Evolutionary conservation across 2,888 invertebrate genomes (phyloP).

Genomic region (Euzophera pinguis): DNA sequence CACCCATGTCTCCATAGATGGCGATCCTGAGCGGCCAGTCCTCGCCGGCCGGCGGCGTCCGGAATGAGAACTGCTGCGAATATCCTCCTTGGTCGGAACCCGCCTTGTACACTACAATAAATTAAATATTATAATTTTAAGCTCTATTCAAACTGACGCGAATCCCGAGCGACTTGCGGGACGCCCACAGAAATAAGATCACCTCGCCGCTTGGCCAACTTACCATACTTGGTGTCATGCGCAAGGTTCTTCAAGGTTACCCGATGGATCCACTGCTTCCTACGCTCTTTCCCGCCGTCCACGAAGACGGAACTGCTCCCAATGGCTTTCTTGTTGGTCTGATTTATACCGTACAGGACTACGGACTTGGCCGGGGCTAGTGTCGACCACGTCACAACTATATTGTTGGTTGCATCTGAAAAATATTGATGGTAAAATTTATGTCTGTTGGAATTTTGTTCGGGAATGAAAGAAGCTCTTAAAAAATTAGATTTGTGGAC

Average conservation of each 20-base stretch:
- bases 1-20: conserved; percentile 97
- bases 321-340: conserved; percentile 72
- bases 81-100: conserved; percentile 90
- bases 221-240: conserved; percentile 83
- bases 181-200: too few relatives aligned
- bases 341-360: conserved; percentile 86
- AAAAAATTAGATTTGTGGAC: too few relatives aligned
- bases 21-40: conserved; percentile 90
- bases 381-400: conserved; percentile 92
- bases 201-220: conserved; percentile 19
- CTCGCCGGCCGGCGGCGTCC: conserved; percentile 82
- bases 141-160: too few relatives aligned
- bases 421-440: conserved; percentile 1
- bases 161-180: too few relatives aligned
- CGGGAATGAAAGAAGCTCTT: too few relatives aligned
- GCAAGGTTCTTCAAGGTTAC: conserved; percentile 82
- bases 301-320: conserved; percentile 83
- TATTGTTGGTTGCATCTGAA: conserved; percentile 82
- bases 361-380: conserved; percentile 83
- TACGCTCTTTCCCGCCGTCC: conserved; percentile 84
- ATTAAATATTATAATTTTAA: too few relatives aligned
- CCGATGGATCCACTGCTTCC: conserved; percentile 88
- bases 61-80: conserved; percentile 90
- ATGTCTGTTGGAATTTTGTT: too few relatives aligned
- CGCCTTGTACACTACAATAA: conserved; percentile 85